Evolutionary conservation across 2,888 invertebrate species (phyloP), one percentile per base, ranked within the genome.

Genomic region (Leptopterna dolabrata): DNA sequence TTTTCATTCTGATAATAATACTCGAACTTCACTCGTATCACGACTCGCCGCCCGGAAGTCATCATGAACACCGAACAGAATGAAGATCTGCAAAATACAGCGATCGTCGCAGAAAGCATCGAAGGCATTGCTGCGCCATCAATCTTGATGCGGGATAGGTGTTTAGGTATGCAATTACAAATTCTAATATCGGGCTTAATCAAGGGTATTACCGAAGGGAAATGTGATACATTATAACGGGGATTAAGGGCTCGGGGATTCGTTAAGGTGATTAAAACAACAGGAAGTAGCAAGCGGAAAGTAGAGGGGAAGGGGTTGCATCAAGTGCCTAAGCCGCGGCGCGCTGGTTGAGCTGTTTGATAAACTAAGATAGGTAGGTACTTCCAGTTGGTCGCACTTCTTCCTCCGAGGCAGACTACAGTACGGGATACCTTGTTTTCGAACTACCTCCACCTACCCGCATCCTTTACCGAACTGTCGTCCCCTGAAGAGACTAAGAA

Each of bases 251-350:
- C 19, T 63, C 24, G 19, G 13, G 24, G 19, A 63, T 63, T 63
- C 24, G 63, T 63, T 63, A 63, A 63, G 63, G 63, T 63, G 63
- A 63, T 63, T 63, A 63, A 63, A 63, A 63, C 63, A 63, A 63
- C 63, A 24, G 63, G 24, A 63, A 24, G 63, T 27, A 11, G 63
- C 19, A 4, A 6, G 36, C 7, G 7, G 36, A 2, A 7, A 36
- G 36, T 7, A 36, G 27, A 63, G 63, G 63, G 36, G 36, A 4
- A 24, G 63, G 24, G 63, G 63, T 63, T 36, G 36, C 7, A 63
- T 63, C 63, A 63, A 63, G 63, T 24, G 24, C 63, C 24, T 63
- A 24, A 24, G 24, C 63, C 63, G 63, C 63, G 27, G 63, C 24
- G 19, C n/a, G 55, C 2, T 24, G 63, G 63, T 27, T 24, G 63